phyloP scores from a whole-genome alignment of 2,797 vertebrate genomes.

The Anas georgica region DNA sequence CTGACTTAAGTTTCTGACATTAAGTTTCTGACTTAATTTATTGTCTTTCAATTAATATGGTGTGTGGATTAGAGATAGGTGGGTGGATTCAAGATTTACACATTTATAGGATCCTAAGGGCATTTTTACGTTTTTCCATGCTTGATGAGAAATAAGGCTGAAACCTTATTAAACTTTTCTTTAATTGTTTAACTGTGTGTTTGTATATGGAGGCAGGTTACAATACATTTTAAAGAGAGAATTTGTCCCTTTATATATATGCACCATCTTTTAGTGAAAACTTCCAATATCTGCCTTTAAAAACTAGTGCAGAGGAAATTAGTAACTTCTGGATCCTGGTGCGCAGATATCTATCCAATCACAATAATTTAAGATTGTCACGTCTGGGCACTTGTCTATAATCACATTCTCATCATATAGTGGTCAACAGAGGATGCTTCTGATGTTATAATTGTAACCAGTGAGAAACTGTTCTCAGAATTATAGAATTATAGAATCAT shows the following conservation, averaged over 20 bases:
- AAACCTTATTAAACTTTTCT: conserved; percentile 46
- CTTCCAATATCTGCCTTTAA: background rate
- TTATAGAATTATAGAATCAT: too few relatives aligned
- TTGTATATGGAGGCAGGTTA: background rate
- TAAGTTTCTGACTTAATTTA: background rate
- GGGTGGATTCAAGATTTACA: conserved; percentile 31
- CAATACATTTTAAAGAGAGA: background rate
- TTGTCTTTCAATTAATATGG: conserved; percentile 51
- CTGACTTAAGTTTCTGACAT: background rate
- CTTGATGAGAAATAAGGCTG: conserved; percentile 15
- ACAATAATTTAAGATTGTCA: background rate
- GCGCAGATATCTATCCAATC: background rate
- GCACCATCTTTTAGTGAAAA: background rate
- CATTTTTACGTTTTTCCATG: conserved; percentile 20
- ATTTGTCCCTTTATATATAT: conserved; percentile 7
- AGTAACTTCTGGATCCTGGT: background rate
- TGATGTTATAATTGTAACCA: background rate
- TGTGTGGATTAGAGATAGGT: background rate
- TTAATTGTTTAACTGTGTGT: background rate
- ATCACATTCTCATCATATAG: background rate
- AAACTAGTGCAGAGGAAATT: background rate
- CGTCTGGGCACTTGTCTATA: background rate
- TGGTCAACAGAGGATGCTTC: background rate
- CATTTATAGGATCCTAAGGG: conserved; percentile 44
- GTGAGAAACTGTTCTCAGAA: background rate